These are phyloP conservation scores for Zosterops japonicus DNA, from an alignment of 2,113 vertebrate species.

Conservation along the genomic window DNA sequence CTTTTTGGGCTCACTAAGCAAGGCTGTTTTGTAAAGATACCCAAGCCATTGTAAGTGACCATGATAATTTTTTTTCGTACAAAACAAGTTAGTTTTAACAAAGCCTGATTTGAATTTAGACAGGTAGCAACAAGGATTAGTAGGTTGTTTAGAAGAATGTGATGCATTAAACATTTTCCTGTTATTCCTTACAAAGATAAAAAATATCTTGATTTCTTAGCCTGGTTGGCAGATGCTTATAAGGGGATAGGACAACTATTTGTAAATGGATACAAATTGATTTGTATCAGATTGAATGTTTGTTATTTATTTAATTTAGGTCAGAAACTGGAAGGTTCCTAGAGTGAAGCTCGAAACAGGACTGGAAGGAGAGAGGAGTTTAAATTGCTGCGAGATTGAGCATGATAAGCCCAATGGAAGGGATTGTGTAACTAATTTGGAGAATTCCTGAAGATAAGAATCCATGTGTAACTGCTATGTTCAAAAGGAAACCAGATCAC, in stretches of 20 bases:
- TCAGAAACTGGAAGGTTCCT: neutral
- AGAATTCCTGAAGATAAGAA: constrained; percentile 49
- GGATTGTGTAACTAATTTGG: constrained; percentile 38
- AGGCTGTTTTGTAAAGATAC: neutral
- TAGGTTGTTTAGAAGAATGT: neutral
- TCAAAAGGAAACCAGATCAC: constrained; percentile 47
- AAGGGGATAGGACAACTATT: neutral
- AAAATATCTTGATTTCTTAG: neutral
- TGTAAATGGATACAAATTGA: too few relatives aligned
- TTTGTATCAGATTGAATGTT: neutral
- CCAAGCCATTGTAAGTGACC: neutral
- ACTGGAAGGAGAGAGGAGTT: neutral
- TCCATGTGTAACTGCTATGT: neutral
- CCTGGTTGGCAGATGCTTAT: neutral
- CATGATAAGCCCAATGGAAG: neutral
- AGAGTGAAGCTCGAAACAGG: neutral
- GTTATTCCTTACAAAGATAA: neutral
- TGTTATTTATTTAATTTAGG: neutral
- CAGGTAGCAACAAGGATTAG: neutral
- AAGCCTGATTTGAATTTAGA: neutral
- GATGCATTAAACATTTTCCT: neutral
- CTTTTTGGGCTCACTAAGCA: neutral
- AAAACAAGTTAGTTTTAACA: neutral
- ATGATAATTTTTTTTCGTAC: neutral
- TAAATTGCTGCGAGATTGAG: neutral